These are phyloP conservation scores for Bombus pyrosoma DNA, from an alignment of 1,140 invertebrate genomes.

Conservation along the genomic window DNA sequence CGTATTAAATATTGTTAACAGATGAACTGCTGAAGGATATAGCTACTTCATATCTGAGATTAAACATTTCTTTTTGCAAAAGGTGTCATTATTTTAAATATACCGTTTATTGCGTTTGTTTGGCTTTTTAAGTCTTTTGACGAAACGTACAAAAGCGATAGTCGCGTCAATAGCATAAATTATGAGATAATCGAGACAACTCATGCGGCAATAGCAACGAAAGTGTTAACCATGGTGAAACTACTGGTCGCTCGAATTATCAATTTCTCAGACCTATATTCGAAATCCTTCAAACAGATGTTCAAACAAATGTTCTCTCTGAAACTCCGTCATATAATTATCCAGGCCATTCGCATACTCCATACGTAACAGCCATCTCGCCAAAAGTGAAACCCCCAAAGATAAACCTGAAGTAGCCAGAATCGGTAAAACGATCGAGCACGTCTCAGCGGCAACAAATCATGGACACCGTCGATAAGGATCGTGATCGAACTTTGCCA, in stretches of 20 bases:
- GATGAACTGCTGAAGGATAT: neutral
- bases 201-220: neutral
- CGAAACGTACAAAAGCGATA: no score
- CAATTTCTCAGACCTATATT: neutral
- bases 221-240: neutral
- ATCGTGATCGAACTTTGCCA: conserved; percentile 39
- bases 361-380: no score
- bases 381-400: neutral
- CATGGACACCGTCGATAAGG: conserved; percentile 42
- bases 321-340: no score
- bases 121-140: no score
- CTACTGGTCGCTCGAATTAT: neutral
- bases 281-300: neutral
- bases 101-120: no score
- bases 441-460: conserved; percentile 32
- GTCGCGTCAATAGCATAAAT: no score
- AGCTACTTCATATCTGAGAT: neutral
- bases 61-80: neutral
- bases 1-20: no score
- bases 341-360: no score
- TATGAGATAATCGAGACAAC: no score
- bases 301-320: no score
- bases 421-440: conserved; percentile 3
- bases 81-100: no score
- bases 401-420: neutral